Conservation (phyloP, 2,113 vertebrate genomes). For the Aphelocoma coerulescens region DNA sequence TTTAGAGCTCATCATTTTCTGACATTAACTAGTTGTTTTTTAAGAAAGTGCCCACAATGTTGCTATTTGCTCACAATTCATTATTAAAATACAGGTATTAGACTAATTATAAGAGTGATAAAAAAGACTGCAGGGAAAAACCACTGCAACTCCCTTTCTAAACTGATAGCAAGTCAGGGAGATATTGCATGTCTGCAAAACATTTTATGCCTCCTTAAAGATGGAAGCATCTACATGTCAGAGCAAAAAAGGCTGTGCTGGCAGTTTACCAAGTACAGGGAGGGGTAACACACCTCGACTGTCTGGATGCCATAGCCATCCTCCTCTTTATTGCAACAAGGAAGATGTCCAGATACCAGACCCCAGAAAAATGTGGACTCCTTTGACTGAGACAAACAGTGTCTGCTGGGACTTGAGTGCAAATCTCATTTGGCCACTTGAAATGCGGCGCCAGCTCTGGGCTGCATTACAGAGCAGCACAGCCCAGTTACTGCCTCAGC, state of each 20-base stretch:
- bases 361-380: neutral
- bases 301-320: neutral
- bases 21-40: neutral
- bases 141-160: neutral
- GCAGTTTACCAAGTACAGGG: neutral
- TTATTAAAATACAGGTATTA: neutral
- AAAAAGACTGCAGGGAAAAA: neutral
- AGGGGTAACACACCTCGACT: neutral
- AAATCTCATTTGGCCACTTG: neutral
- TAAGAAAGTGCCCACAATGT: neutral
- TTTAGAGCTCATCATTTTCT: neutral
- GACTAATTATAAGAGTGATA: neutral
- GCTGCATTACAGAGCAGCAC: neutral
- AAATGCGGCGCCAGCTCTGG: neutral
- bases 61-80: neutral
- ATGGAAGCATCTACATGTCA: neutral
- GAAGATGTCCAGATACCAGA: neutral
- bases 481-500: neutral
- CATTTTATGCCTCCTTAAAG: neutral
- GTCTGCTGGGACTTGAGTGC: neutral
- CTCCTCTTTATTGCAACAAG: neutral
- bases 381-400: neutral
- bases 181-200: neutral
- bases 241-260: neutral
- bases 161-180: neutral